phyloP scores from a whole-genome alignment of 2,113 vertebrate genomes.

The Chlorocebus sabaeus region DNA sequence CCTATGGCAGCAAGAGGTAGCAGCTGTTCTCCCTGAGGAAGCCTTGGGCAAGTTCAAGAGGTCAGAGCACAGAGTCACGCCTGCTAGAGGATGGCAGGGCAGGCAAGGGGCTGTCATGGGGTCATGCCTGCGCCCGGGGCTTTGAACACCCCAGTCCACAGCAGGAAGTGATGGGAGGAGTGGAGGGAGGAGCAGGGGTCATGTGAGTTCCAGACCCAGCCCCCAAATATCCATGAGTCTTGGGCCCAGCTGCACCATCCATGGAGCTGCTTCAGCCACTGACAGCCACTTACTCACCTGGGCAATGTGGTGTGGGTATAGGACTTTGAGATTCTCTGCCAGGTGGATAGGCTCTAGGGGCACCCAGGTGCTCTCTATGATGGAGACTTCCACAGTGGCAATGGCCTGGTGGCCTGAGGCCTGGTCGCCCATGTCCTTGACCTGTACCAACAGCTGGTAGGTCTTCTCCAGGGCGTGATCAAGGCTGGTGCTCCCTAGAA shows the following conservation, averaged over 20 bases:
- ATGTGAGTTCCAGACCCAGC: neutral
- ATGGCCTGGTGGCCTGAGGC: constrained; percentile 84
- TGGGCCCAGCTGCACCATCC: neutral
- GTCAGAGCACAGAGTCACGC: neutral
- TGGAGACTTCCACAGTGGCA: constrained; percentile 82
- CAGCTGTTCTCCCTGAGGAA: constrained; percentile 57
- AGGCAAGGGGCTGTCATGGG: neutral
- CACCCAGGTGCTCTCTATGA: constrained; percentile 85
- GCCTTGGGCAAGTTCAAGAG: neutral
- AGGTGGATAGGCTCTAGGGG: constrained; percentile 83
- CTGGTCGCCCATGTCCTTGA: constrained; percentile 87
- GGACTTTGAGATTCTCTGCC: constrained; percentile 85
- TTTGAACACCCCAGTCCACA: neutral
- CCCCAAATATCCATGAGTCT: neutral
- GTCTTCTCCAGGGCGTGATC: constrained; percentile 81
- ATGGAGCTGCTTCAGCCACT: neutral
- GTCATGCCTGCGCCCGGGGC: neutral
- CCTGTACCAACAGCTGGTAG: constrained; percentile 86
- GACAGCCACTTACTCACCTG: constrained; percentile 79
- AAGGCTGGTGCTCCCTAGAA: constrained; percentile 82
- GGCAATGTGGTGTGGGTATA: constrained; percentile 84
- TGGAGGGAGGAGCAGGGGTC: neutral
- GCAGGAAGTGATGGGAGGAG: neutral
- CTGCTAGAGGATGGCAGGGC: neutral
- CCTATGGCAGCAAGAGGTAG: constrained; percentile 35